These are phyloP conservation scores for Capitulum mitella DNA, from an alignment of 2,888 invertebrate species.

Conservation along the genomic window DNA sequence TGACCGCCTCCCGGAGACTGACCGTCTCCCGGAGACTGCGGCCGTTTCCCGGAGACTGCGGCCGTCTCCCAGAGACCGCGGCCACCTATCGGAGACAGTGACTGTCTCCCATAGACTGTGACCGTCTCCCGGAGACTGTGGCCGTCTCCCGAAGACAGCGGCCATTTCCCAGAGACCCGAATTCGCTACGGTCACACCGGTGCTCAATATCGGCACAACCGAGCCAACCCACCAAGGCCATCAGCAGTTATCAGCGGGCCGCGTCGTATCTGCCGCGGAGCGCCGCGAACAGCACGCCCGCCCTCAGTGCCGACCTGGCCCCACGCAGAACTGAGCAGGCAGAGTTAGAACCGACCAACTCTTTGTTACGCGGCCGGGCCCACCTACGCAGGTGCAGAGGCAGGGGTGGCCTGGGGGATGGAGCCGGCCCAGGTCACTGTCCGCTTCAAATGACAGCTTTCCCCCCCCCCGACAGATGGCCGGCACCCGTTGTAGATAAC, in stretches of 20 bases:
- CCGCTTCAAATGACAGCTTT: constrained; percentile 1
- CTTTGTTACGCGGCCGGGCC: neutral
- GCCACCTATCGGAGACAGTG: too few relatives aligned
- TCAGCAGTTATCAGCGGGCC: neutral
- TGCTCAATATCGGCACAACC: neutral
- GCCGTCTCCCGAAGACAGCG: too few relatives aligned
- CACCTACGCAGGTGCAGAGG: neutral
- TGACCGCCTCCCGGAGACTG: too few relatives aligned
- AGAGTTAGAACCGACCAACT: neutral
- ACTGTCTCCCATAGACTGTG: too few relatives aligned
- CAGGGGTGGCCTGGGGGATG: neutral
- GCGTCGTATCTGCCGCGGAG: neutral
- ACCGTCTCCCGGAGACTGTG: too few relatives aligned
- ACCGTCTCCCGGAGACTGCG: too few relatives aligned
- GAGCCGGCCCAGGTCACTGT: neutral
- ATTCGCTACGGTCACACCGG: too few relatives aligned
- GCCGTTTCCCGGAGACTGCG: too few relatives aligned
- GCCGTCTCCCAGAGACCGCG: too few relatives aligned
- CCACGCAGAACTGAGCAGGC: neutral
- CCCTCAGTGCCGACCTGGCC: neutral
- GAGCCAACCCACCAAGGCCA: neutral
- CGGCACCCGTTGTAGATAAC: neutral
- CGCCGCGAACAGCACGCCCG: neutral
- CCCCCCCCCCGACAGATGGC: too few relatives aligned
- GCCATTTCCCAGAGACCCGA: too few relatives aligned